Percentiles rank a stretch among this genome's conserved stretches.
These are phyloP conservation scores for Nothoprocta pentlandii DNA, from an alignment of 2,113 vertebrate genomes.

Conservation along the genomic window DNA sequence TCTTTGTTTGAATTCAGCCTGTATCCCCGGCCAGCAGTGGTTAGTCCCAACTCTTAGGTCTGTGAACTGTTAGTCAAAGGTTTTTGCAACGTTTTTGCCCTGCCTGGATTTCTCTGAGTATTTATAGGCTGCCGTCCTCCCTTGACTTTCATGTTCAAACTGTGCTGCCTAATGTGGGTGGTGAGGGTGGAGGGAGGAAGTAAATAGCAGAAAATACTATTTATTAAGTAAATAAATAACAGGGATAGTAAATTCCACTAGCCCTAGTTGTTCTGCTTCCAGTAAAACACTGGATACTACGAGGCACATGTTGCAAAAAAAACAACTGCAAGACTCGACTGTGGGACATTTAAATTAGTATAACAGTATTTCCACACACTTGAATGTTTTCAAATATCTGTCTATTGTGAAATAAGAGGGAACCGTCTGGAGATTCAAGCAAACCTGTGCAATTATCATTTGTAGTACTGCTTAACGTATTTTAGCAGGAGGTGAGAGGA, in stretches of 20 bases:
- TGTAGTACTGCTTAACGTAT: background rate
- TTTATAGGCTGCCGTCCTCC: conserved; percentile 65
- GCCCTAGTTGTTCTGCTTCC: conserved; percentile 59
- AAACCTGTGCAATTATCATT: background rate
- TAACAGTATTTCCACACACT: conserved; percentile 52
- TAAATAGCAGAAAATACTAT: background rate
- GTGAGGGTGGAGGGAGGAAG: conserved; percentile 20
- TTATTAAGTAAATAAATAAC: background rate
- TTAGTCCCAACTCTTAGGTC: conserved; percentile 1
- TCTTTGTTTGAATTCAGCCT: conserved; percentile 49
- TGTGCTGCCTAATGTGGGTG: conserved; percentile 1
- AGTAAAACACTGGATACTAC: conserved; percentile 8
- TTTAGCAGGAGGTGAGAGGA: background rate
- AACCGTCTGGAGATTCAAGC: background rate
- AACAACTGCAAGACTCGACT: conserved; percentile 55
- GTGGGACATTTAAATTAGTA: background rate
- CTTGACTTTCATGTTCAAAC: conserved; percentile 47
- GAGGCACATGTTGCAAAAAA: conserved; percentile 64
- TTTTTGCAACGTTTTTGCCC: conserved; percentile 60
- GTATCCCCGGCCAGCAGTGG: conserved; percentile 37
- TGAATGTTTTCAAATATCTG: conserved; percentile 43
- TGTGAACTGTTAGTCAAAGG: conserved; percentile 57
- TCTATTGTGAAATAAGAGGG: conserved; percentile 46
- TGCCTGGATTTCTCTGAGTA: conserved; percentile 60
- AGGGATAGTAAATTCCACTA: conserved; percentile 9